Evolutionary conservation across 2,797 vertebrate species (phyloP).

Genomic region (Coluber constrictor): DNA sequence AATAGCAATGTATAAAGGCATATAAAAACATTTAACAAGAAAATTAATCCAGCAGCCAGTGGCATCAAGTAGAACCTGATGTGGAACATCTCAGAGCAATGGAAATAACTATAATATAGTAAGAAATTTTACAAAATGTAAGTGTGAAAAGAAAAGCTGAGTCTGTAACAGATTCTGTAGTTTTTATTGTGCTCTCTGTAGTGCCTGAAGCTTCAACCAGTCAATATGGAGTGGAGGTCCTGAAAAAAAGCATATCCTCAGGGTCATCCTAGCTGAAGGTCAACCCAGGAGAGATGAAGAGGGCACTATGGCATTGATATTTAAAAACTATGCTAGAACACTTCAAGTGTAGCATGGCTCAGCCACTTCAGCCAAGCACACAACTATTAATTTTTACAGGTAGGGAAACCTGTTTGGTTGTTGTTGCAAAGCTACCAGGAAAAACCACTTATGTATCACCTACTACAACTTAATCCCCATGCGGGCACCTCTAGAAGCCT

Average conservation of each 20-base stretch:
- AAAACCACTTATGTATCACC: background rate
- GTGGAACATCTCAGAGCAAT: background rate
- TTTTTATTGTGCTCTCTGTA: background rate
- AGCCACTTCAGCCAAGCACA: background rate
- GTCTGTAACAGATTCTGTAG: background rate
- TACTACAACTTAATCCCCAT: background rate
- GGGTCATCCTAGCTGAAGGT: conserved; percentile 3
- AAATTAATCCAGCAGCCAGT: background rate
- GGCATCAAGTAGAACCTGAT: background rate
- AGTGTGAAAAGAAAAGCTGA: background rate
- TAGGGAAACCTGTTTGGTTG: background rate
- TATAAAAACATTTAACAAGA: background rate
- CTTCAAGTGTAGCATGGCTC: background rate
- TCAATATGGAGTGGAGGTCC: background rate
- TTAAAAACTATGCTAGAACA: background rate
- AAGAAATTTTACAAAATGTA: background rate
- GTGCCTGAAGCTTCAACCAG: background rate
- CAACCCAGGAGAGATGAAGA: background rate
- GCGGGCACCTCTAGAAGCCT: background rate
- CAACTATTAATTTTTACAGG: background rate
- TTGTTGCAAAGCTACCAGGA: background rate
- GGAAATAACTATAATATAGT: background rate
- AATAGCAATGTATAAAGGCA: background rate
- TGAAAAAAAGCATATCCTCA: background rate
- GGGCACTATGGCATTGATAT: background rate